phyloP scores from a whole-genome alignment of 2,797 vertebrate genomes.

The Luscinia megarhynchos region DNA sequence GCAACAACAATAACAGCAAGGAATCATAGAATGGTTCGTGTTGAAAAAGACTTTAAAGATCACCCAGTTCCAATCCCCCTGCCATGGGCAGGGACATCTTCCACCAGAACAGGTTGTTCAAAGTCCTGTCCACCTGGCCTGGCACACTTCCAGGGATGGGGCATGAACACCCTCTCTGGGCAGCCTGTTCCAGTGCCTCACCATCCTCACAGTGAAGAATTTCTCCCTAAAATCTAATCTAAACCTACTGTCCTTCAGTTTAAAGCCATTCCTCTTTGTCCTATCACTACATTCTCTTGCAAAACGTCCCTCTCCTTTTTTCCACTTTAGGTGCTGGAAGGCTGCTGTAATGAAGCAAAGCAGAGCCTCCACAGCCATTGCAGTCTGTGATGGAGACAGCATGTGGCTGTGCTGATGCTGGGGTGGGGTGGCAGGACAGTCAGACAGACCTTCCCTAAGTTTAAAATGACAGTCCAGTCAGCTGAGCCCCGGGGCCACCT shows the following conservation, averaged over 20 bases:
- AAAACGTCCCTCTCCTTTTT: not conserved
- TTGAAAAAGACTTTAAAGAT: not conserved
- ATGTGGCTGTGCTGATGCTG: not conserved
- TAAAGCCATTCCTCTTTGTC: not conserved
- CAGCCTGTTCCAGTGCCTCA: not conserved
- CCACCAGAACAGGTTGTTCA: not conserved
- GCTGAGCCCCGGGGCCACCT: conserved; percentile 80
- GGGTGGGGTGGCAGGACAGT: conserved; percentile 11
- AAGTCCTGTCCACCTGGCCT: not conserved
- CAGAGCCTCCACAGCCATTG: not conserved
- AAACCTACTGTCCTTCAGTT: not conserved
- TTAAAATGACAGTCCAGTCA: conserved; percentile 75
- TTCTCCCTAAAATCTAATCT: not conserved
- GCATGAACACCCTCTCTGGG: not conserved
- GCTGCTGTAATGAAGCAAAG: not conserved
- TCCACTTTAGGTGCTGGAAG: not conserved
- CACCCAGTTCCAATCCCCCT: not conserved
- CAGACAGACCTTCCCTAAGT: conserved; percentile 28
- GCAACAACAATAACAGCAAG: not conserved
- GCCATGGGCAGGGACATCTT: not conserved
- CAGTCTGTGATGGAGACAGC: not conserved
- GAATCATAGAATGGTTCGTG: not conserved
- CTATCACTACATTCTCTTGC: not conserved
- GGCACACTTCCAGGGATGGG: not conserved
- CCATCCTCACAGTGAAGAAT: not conserved